Base-by-base conservation (phyloP, 2,888 invertebrate genomes). In the Blera fallax region DNA sequence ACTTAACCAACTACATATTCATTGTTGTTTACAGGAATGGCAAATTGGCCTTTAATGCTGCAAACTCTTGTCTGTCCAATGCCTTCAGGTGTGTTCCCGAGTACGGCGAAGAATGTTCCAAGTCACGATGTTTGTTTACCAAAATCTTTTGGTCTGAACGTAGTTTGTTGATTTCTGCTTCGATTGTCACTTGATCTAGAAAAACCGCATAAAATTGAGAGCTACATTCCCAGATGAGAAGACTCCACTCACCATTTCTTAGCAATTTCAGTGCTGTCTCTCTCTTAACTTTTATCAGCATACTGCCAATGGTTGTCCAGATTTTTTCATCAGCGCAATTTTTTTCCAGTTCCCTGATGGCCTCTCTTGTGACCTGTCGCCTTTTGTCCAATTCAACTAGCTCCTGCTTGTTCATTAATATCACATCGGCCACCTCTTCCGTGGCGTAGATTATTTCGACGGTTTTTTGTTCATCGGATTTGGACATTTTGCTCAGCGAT, bases 301-400 rank as follows among this genome's bases (percentile, higher is more conserved):
- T 90, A 73, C 91, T 91, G 6, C 92, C 92, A 16, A 92, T 87
- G 3, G 92, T 91, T 6, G 90, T 91, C 92, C 92, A 92, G 7
- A 90, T 88, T 82, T 92, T 92, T 5, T 91, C 89, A 11, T 89
- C 87, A 11, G 29, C 64, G 0, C 54, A 21, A 14, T 78, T 88
- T 67, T 91, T 92, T 18, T 90, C 90, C 0, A 91, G 73, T 18
- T 90, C 88, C 2, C 91, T 89, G 29, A 92, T 81, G 1, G 92
- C 92, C 78, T 90, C 90, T 0, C 92, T 89, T 3, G 88, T 90
- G 24, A 89, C 87, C 69, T 92, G 92, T 0, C 92, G 90, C 0
- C 91, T 87, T 54, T 90, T 91, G 80, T 92, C 92, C 84, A 92
- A 87, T 2, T 88, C 89, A 2, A 89, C 73, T 2, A 92, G 65